Conservation (phyloP, 2,113 vertebrate genomes). For the Cervus canadensis region DNA sequence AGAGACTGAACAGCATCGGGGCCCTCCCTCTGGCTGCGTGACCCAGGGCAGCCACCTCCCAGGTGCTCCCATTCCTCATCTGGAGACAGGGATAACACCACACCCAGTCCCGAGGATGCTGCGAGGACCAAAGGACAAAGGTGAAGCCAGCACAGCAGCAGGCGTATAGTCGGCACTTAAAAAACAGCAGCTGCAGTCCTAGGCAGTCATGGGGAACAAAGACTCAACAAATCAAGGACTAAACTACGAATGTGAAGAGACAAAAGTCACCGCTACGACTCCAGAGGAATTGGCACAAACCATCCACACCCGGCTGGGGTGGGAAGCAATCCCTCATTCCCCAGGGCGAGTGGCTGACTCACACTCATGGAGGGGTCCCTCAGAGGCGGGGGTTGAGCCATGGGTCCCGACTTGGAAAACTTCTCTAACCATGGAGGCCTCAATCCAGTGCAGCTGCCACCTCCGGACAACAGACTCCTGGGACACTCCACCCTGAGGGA, state of each 20-base stretch:
- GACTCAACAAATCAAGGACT: too few species aligned
- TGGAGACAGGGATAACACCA: accelerated
- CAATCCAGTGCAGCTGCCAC: accelerated
- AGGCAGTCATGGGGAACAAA: background rate
- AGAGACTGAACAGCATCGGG: accelerated
- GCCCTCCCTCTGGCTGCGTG: accelerated
- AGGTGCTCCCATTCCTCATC: background rate
- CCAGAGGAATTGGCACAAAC: accelerated
- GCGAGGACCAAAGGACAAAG: background rate
- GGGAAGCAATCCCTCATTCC: background rate
- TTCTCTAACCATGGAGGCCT: background rate
- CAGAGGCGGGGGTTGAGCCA: accelerated
- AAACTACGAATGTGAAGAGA: accelerated
- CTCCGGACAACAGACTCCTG: accelerated
- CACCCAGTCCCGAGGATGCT: accelerated
- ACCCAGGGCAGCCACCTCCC: background rate
- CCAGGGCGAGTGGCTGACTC: background rate
- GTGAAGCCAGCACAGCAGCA: accelerated
- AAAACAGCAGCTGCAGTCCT: accelerated
- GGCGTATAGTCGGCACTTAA: accelerated
- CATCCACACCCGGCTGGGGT: accelerated
- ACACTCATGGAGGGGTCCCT: accelerated
- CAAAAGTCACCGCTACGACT: accelerated
- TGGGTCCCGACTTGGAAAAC: accelerated
- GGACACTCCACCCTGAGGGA: accelerated